Evolutionary conservation across 2,113 vertebrate genomes (phyloP).

Genomic region (Sander vitreus): DNA sequence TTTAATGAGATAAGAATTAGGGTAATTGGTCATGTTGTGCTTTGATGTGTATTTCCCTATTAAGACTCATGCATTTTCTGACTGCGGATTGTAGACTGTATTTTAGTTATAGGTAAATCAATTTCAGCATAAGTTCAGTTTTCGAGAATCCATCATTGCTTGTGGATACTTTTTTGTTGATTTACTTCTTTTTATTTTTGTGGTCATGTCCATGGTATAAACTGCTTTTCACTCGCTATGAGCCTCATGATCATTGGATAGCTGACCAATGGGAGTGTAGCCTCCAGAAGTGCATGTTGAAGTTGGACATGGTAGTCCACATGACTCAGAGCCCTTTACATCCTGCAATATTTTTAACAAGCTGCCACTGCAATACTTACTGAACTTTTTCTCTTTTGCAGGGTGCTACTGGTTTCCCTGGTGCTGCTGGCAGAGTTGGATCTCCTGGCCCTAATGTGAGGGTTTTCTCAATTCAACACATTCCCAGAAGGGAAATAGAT

Average conservation of each 20-base stretch:
- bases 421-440: constrained; percentile 96
- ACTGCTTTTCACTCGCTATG: not conserved
- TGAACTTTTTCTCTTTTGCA: constrained; percentile 61
- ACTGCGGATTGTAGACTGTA: not conserved
- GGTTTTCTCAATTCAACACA: constrained; percentile 20
- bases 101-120: not conserved
- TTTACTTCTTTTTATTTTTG: not conserved
- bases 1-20: not conserved
- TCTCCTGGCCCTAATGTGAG: constrained; percentile 94
- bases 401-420: constrained; percentile 97
- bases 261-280: not conserved
- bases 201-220: too few species aligned
- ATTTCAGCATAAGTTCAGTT: too few species aligned
- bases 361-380: not conserved
- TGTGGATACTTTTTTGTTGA: too few species aligned
- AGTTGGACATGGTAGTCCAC: not conserved
- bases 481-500: not conserved
- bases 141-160: too few species aligned
- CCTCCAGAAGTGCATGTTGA: not conserved
- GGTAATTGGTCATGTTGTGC: not conserved
- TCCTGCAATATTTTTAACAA: too few species aligned
- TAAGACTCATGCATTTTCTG: too few species aligned
- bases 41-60: not conserved
- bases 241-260: too few species aligned
- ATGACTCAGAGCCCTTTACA: not conserved